These are phyloP conservation scores for Azorinus chamasolen DNA, from an alignment of 2,888 invertebrate genomes.

Conservation along the genomic window DNA sequence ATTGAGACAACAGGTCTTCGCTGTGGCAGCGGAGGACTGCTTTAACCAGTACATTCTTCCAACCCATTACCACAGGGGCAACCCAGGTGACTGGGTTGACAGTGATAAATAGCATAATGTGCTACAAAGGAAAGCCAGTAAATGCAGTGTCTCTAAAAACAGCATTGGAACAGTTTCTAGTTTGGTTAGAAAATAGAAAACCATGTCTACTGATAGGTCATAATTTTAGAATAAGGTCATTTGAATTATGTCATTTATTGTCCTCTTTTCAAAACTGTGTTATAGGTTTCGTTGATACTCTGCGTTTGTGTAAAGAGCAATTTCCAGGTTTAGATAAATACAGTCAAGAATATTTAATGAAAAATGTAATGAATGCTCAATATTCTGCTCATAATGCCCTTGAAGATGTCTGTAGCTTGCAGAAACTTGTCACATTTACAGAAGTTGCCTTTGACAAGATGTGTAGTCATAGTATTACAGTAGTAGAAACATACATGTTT, in stretches of 20 bases:
- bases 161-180: not conserved
- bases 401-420: conserved; percentile 17
- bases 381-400: conserved; percentile 25
- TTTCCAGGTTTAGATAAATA: too few relatives aligned
- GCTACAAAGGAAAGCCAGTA: conserved; percentile 2
- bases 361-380: not conserved
- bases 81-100: conserved; percentile 25
- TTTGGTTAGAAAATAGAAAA: not conserved
- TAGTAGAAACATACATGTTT: not conserved
- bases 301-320: too few relatives aligned
- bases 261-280: too few relatives aligned
- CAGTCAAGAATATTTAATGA: conserved; percentile 6
- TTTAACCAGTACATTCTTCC: conserved; percentile 36
- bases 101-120: not conserved
- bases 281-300: too few relatives aligned
- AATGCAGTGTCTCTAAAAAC: not conserved
- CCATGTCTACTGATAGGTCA: conserved; percentile 5
- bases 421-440: not conserved
- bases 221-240: too few relatives aligned
- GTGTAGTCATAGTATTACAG: not conserved
- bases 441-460: not conserved
- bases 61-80: conserved; percentile 21
- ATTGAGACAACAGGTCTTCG: conserved; percentile 36
- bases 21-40: conserved; percentile 15
- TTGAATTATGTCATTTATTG: too few relatives aligned